Conservation (phyloP, 2,888 invertebrate species). For the Bhutanitis thaidina region DNA sequence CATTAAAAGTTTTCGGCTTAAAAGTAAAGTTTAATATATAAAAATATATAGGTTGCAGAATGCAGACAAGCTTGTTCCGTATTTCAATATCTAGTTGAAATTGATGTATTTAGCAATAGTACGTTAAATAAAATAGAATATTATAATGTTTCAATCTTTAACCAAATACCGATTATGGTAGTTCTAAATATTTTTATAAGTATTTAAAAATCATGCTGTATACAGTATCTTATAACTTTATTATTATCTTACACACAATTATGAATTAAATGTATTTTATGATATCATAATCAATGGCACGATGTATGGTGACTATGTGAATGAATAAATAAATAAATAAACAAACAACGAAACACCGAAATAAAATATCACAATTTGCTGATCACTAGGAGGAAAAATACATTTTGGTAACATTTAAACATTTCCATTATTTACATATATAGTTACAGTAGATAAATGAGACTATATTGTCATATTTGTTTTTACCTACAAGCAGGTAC, state of each 20-base stretch:
- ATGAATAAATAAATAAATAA: conserved; percentile 6
- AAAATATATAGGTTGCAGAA: too few relatives aligned
- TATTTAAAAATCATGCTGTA: background rate
- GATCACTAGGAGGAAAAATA: conserved; percentile 1
- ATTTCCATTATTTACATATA: conserved; percentile 10
- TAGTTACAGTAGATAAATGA: conserved; percentile 32
- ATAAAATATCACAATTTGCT: conserved; percentile 15
- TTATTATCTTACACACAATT: conserved; percentile 4
- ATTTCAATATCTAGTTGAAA: too few relatives aligned
- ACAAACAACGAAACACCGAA: conserved; percentile 19
- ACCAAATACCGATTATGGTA: too few relatives aligned
- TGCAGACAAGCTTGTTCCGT: too few relatives aligned
- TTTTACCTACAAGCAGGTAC: conserved; percentile 64
- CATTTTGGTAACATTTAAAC: background rate
- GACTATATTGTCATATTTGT: conserved; percentile 53
- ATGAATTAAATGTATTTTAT: background rate
- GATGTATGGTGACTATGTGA: background rate
- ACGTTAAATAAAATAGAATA: too few relatives aligned
- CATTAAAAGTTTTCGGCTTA: too few relatives aligned
- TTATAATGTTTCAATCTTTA: too few relatives aligned
- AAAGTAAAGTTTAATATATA: too few relatives aligned
- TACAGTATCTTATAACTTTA: background rate
- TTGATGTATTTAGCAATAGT: too few relatives aligned
- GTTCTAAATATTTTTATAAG: too few relatives aligned
- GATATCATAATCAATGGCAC: conserved; percentile 7